These are phyloP conservation scores for Lysandra bellargus DNA, from an alignment of 2,888 invertebrate species.

Conservation along the genomic window DNA sequence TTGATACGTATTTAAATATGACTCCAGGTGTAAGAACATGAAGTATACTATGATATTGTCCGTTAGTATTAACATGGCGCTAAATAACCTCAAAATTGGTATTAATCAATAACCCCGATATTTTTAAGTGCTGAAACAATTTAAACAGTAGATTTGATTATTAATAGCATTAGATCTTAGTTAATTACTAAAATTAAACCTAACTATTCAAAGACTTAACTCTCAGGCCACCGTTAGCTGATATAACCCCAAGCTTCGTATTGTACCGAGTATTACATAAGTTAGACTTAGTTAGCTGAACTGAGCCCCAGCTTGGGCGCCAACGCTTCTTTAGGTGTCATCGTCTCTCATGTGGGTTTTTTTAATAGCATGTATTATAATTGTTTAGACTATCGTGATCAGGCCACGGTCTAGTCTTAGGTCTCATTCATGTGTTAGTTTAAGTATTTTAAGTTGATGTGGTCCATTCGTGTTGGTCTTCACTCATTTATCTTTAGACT, in stretches of 20 bases:
- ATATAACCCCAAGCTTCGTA: conserved; percentile 29
- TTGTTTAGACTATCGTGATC: conserved; percentile 39
- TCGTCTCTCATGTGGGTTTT: conserved; percentile 79
- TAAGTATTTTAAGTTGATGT: conserved; percentile 45
- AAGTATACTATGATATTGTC: not conserved
- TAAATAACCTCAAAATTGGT: conserved; percentile 6
- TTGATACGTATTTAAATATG: not conserved
- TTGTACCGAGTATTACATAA: not conserved
- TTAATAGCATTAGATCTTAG: not conserved
- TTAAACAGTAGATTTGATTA: conserved; percentile 3
- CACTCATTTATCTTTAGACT: conserved; percentile 58
- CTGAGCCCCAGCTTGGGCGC: conserved; percentile 8
- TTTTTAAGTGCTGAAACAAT: conserved; percentile 18
- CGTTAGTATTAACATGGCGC: not conserved
- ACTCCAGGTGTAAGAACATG: not conserved
- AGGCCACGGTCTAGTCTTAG: conserved; percentile 53
- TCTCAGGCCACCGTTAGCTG: conserved; percentile 31
- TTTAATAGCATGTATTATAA: conserved; percentile 68
- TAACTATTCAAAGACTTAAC: conserved; percentile 13
- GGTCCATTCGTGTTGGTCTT: conserved; percentile 62
- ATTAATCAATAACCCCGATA: not conserved
- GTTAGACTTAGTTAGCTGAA: conserved; percentile 13
- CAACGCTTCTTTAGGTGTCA: conserved; percentile 49
- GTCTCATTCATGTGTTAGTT: conserved; percentile 41
- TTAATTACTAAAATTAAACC: not conserved